These are phyloP conservation scores for Gorsachius magnificus DNA, from an alignment of 2,797 vertebrate genomes.

Conservation along the genomic window DNA sequence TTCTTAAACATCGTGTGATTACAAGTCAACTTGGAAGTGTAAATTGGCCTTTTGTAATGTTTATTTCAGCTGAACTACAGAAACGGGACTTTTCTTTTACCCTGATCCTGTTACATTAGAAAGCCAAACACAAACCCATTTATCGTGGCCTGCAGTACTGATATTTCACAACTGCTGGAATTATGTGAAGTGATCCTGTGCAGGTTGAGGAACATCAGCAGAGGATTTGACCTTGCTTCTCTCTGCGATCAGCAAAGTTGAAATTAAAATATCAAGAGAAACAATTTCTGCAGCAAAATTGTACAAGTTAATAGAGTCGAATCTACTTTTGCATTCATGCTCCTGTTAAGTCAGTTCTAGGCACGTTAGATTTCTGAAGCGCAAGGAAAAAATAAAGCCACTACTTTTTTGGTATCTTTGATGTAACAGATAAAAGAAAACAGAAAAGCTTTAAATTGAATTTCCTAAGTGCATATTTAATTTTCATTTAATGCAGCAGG, in stretches of 20 bases:
- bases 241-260: not conserved
- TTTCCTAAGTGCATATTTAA: conserved; percentile 21
- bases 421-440: conserved; percentile 60
- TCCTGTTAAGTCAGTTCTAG: conserved; percentile 27
- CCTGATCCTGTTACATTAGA: conserved; percentile 1
- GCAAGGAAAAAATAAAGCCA: not conserved
- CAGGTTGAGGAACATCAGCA: not conserved
- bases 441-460: conserved; percentile 45
- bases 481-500: conserved; percentile 18
- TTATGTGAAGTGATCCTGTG: not conserved
- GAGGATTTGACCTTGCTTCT: not conserved
- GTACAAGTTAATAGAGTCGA: conserved; percentile 56
- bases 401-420: conserved; percentile 30
- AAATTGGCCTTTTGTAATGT: conserved; percentile 57
- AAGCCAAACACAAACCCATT: conserved; percentile 11
- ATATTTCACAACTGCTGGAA: conserved; percentile 9
- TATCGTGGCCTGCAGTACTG: not conserved
- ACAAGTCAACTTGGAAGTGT: conserved; percentile 24
- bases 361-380: not conserved
- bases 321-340: conserved; percentile 32
- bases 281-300: conserved; percentile 30
- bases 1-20: conserved; percentile 18
- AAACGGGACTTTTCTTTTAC: not conserved
- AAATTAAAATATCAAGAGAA: conserved; percentile 62
- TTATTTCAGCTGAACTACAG: conserved; percentile 37